Evolutionary conservation across 2,888 invertebrate species (phyloP).

Genomic region (Eupithecia exiguata): DNA sequence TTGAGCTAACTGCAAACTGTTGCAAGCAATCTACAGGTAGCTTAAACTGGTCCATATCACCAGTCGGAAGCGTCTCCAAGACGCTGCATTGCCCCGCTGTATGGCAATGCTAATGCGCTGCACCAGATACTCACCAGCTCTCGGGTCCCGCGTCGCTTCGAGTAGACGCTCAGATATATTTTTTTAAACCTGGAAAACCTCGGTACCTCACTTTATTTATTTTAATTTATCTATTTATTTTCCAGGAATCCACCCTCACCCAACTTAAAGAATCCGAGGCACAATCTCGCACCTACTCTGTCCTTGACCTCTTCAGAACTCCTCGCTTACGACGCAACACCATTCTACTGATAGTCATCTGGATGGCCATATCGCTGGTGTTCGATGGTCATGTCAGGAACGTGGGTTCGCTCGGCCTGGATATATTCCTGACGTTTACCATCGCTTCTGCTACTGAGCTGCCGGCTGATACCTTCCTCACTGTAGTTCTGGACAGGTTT

Average conservation of each 20-base stretch:
- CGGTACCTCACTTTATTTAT: no score
- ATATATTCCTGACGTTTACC: slow-evolving; percentile 93
- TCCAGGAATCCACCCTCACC: slow-evolving; percentile 86
- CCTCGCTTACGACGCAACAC: slow-evolving; percentile 90
- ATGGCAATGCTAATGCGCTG: no score
- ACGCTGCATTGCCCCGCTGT: no score
- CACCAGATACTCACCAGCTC: no score
- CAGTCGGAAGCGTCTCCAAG: no score
- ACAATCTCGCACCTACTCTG: slow-evolving; percentile 88
- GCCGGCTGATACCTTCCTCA: slow-evolving; percentile 92
- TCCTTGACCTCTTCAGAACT: slow-evolving; percentile 91
- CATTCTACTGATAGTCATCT: slow-evolving; percentile 90
- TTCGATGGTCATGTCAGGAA: slow-evolving; percentile 95
- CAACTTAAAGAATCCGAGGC: slow-evolving; percentile 88
- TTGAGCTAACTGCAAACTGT: no score
- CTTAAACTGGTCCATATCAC: no score
- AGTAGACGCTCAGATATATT: no score
- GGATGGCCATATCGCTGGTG: slow-evolving; percentile 95
- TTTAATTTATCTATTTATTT: slow-evolving; percentile 34
- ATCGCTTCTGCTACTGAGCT: slow-evolving; percentile 92
- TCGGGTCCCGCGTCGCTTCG: no score
- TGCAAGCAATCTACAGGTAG: no score
- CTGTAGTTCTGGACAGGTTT: slow-evolving; percentile 87
- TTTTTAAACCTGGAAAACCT: no score
- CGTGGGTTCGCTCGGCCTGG: slow-evolving; percentile 91